Evolutionary conservation across 2,113 vertebrate species (phyloP).

Genomic region (human): GRCh38 chr4:168164001-168164500

Average conservation of each 20-base stretch:
- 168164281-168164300: constrained; percentile 81
- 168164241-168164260: constrained; percentile 88
- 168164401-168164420: not conserved
- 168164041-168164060: not conserved
- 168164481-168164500: constrained; percentile 19
- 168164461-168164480: not conserved
- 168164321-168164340: not conserved
- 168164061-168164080: not conserved
- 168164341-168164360: not conserved
- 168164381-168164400: not conserved
- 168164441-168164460: not conserved
- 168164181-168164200: constrained; percentile 79
- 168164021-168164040: not conserved
- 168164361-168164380: constrained; percentile 3
- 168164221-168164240: constrained; percentile 87
- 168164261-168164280: constrained; percentile 88
- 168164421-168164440: not conserved
- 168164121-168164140: not conserved
- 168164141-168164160: not conserved
- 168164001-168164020: not conserved
- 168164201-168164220: constrained; percentile 85
- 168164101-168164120: not conserved
- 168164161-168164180: constrained; percentile 31
- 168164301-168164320: not conserved
- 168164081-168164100: not conserved